Evolutionary conservation across 2,797 vertebrate species (phyloP).

Genomic region (Amniataba percoides): DNA sequence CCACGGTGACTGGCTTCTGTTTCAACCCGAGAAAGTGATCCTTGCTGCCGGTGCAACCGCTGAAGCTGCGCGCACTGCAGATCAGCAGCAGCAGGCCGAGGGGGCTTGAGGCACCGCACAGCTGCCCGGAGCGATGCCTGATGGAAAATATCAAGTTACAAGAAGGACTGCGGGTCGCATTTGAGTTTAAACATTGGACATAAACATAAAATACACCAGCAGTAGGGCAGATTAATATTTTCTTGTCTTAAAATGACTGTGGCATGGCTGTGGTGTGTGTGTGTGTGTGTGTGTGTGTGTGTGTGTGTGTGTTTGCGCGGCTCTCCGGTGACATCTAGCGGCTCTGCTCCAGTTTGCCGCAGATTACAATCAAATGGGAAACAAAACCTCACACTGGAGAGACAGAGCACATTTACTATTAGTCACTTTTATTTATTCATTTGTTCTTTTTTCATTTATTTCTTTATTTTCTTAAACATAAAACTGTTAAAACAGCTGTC

Average conservation of each 20-base stretch:
- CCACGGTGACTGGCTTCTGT: conserved; percentile 24
- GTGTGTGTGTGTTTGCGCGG: conserved; percentile 59
- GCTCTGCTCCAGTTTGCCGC: conserved; percentile 27
- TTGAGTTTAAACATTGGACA: rapidly evolving
- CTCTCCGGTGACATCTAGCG: conserved; percentile 71
- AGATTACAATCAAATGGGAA: conserved; percentile 24
- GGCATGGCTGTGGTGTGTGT: conserved; percentile 28
- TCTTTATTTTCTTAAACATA: conserved; percentile 81
- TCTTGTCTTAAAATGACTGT: not conserved
- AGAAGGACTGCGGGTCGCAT: too few species aligned
- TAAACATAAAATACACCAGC: rapidly evolving
- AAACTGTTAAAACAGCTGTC: conserved; percentile 83
- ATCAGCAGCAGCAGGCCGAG: conserved; percentile 59
- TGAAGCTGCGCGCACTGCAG: conserved; percentile 64
- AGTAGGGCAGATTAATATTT: not conserved
- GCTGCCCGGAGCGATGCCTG: conserved; percentile 76
- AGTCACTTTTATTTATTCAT: conserved; percentile 83
- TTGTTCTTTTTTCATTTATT: conserved; percentile 77
- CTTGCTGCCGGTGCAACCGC: conserved; percentile 13
- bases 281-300: conserved; percentile 62
- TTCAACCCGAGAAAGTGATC: conserved; percentile 65
- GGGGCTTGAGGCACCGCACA: conserved; percentile 84
- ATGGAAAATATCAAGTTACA: conserved; percentile 52
- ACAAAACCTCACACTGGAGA: conserved; percentile 71
- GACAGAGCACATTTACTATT: conserved; percentile 81